Conservation (phyloP, 2,888 invertebrate genomes). For the Sesia bembeciformis region DNA sequence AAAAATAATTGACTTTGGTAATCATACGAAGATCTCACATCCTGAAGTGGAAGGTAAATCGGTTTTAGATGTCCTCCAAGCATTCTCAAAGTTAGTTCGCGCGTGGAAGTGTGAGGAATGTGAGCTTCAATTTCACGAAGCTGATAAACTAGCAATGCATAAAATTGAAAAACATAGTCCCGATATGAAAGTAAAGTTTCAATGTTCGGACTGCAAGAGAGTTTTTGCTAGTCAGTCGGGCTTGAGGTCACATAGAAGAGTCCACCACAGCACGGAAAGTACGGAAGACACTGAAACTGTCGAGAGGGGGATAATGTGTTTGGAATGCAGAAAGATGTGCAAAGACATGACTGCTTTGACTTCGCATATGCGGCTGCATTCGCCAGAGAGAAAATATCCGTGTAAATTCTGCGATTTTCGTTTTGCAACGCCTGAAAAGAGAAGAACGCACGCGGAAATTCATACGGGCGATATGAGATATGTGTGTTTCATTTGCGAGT, state of each 20-base stretch:
- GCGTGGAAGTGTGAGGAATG: conserved; percentile 71
- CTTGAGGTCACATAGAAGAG: conserved; percentile 48
- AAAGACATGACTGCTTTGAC: conserved; percentile 49
- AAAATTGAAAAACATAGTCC: conserved; percentile 53
- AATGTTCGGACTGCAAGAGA: conserved; percentile 54
- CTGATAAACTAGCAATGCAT: conserved; percentile 56
- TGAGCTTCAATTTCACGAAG: conserved; percentile 53
- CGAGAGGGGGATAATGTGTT: conserved; percentile 49
- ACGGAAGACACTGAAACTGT: conserved; percentile 32
- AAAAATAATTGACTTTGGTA: conserved; percentile 53
- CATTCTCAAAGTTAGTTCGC: conserved; percentile 51
- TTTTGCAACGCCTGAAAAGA: conserved; percentile 54
- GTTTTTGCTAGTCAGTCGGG: conserved; percentile 57
- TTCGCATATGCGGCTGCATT: conserved; percentile 59
- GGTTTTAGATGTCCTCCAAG: conserved; percentile 54
- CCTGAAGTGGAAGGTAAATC: conserved; percentile 53
- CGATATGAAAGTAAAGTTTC: conserved; percentile 40
- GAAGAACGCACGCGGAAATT: conserved; percentile 50
- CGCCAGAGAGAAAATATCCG: conserved; percentile 51
- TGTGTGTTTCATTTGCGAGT: conserved; percentile 65
- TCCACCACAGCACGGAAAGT: conserved; percentile 44
- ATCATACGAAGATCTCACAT: conserved; percentile 52
- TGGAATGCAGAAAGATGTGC: conserved; percentile 61
- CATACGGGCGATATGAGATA: conserved; percentile 66
- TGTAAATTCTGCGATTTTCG: conserved; percentile 65